Base-by-base conservation (phyloP, 2,888 invertebrate species). In the Euphydryas editha region DNA sequence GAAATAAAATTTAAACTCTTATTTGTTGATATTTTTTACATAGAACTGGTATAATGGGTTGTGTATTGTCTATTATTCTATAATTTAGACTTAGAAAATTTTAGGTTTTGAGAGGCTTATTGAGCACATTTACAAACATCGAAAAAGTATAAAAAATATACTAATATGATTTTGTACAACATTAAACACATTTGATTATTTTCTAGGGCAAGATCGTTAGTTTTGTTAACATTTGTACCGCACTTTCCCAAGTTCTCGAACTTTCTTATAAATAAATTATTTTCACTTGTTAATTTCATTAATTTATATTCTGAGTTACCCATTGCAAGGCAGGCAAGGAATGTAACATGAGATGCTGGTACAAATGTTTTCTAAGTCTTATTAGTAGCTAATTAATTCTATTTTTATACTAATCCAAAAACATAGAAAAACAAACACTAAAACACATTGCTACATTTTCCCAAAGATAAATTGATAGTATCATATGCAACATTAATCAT, bases 81-180 rank as follows among this genome's bases (percentile, higher is more conserved):
- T 39, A 57, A 15, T 57, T n/a, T 7, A 39, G 3, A 44, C n/a
- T 44, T 13, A n/a, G 7, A 39, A 30, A 21, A 6, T 42, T n/a
- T 57, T 17, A 21, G 5, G 10, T 54, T 36, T 54, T 17, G 10
- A 39, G 13, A 39, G 47, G 42, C 54, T 5, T 54, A 54, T 42
- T 49, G 30, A 47, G 47, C 57, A 49, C 57, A 21, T 51, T 58
- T 56, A 36, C 49, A 21, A 58, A 51, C 63, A 59, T 64, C 51
- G 30, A 62, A 62, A 30, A 59, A 46, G 58, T 51, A 62, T 44
- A 58, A 68, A 65, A 64, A 65, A 61, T 64, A 61, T 18, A 57
- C 44, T 57, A 54, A 57, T 44, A 44, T 39, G 20, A 58, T 58
- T 51, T 57, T 57, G 42, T 60, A 68, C 47, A 63, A 59, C 44